Conservation (phyloP, 2,113 vertebrate species). For the Marcusenius ussheri region DNA sequence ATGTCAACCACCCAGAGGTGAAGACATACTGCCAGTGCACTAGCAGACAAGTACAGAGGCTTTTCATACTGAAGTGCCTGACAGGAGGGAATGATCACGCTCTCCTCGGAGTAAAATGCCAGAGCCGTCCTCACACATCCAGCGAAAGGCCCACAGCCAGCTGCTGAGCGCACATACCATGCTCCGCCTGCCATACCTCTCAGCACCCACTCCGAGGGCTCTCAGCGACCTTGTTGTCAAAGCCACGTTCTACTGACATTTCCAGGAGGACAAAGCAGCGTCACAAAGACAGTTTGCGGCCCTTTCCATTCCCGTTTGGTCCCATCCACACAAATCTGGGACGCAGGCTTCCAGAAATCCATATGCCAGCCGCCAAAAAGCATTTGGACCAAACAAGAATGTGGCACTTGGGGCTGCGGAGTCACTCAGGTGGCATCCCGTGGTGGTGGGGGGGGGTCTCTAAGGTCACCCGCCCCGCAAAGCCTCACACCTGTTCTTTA, state of each 20-base stretch:
- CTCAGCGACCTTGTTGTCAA: neutral
- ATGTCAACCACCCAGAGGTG: constrained; percentile 20
- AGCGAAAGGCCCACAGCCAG: neutral
- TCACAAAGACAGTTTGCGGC: neutral
- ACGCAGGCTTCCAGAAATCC: neutral
- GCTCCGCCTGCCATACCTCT: neutral
- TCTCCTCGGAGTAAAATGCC: neutral
- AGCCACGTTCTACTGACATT: neutral
- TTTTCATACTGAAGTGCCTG: neutral
- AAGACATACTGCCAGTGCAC: neutral
- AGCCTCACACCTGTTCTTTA: constrained; percentile 51
- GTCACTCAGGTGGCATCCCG: neutral
- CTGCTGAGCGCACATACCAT: neutral
- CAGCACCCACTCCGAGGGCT: neutral
- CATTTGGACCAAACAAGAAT: neutral
- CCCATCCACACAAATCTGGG: neutral
- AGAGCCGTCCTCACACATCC: neutral
- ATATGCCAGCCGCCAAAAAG: neutral
- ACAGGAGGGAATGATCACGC: neutral
- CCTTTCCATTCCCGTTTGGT: neutral
- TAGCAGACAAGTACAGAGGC: neutral
- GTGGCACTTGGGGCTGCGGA: neutral
- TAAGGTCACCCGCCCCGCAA: neutral
- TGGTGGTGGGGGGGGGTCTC: neutral
- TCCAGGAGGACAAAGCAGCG: neutral